Evolutionary conservation across 2,888 invertebrate species (phyloP).

Genomic region (Macroteleia sp.): DNA sequence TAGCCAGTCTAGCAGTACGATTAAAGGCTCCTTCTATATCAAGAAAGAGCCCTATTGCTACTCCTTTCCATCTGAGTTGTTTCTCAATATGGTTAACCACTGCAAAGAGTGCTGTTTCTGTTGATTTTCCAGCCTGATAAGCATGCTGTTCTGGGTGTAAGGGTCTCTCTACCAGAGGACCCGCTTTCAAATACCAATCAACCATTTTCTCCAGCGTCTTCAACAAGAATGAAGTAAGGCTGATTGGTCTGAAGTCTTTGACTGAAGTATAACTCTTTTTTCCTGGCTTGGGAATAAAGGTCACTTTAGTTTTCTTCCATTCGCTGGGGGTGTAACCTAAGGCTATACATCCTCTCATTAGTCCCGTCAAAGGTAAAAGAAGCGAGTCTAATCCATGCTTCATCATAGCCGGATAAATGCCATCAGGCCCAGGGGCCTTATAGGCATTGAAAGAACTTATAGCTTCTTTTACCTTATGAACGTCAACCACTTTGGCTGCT

Average conservation of each 20-base stretch:
- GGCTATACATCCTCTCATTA: too few relatives aligned
- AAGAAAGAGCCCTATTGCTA: neutral
- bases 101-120: neutral
- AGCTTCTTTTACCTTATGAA: too few relatives aligned
- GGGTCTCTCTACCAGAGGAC: neutral
- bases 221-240: neutral
- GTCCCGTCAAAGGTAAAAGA: too few relatives aligned
- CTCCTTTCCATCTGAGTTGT: constrained; percentile 12
- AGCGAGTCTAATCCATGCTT: too few relatives aligned
- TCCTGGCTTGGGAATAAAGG: too few relatives aligned
- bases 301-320: too few relatives aligned
- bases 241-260: constrained; percentile 13
- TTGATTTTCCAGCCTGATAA: neutral
- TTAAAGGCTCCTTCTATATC: constrained; percentile 9
- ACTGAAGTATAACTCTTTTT: constrained; percentile 5
- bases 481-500: too few relatives aligned
- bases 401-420: too few relatives aligned
- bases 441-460: too few relatives aligned
- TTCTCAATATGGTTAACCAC: constrained; percentile 5
- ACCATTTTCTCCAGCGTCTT: constrained; percentile 3
- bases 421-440: too few relatives aligned
- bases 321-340: too few relatives aligned
- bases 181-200: neutral
- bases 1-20: neutral
- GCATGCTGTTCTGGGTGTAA: neutral